phyloP scores from a whole-genome alignment of 1,140 invertebrate species.

The Hormaphis cornu region DNA sequence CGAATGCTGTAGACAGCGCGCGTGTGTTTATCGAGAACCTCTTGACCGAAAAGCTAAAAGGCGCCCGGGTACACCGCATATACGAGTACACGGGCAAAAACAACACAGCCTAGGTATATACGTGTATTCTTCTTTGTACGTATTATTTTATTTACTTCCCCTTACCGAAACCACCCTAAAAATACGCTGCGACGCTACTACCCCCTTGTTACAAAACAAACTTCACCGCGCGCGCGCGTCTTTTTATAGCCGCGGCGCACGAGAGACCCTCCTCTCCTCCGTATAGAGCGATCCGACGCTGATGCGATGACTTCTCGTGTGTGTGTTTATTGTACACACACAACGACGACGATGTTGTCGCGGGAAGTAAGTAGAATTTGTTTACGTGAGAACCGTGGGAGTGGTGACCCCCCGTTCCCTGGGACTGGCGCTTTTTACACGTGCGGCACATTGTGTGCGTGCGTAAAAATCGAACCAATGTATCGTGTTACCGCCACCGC shows the following conservation, averaged over 20 bases:
- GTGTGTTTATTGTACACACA: too few relatives aligned
- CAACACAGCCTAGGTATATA: slow-evolving; percentile 17
- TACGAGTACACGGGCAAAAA: slow-evolving; percentile 14
- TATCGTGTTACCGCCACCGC: slow-evolving; percentile 25
- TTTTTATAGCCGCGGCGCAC: slow-evolving; percentile 5
- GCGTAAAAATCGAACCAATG: slow-evolving; percentile 5
- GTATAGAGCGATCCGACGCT: background rate
- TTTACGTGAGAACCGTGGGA: slow-evolving; percentile 31
- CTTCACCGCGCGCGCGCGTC: background rate
- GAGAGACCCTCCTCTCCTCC: background rate
- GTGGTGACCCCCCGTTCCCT: background rate
- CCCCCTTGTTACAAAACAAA: slow-evolving; percentile 26
- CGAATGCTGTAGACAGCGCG: too few relatives aligned
- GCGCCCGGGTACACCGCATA: too few relatives aligned
- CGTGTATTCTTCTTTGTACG: background rate
- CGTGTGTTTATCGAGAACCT: slow-evolving; percentile 2
- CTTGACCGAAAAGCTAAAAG: slow-evolving; percentile 29
- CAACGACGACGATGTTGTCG: too few relatives aligned
- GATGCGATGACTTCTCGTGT: background rate
- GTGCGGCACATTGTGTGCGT: background rate
- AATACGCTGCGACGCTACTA: background rate
- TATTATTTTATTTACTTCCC: slow-evolving; percentile 1
- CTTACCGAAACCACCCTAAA: background rate
- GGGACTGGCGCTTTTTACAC: slow-evolving; percentile 6
- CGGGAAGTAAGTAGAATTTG: slow-evolving; percentile 5